These are phyloP conservation scores for Muntiacus reevesi DNA, from an alignment of 2,113 vertebrate species.

Conservation along the genomic window DNA sequence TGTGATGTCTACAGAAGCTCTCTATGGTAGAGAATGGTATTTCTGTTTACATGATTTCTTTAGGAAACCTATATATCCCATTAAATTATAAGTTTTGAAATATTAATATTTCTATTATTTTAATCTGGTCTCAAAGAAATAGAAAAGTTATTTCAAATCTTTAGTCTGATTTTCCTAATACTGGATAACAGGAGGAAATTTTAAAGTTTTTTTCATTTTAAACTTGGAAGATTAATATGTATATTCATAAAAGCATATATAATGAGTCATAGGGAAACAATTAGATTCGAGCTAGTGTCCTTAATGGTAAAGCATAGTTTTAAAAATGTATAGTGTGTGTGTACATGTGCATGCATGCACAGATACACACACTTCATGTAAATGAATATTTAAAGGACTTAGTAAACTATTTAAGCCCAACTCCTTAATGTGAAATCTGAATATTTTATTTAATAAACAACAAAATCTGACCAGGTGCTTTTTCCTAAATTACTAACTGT, in stretches of 20 bases:
- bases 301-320: neutral
- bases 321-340: neutral
- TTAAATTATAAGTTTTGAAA: slow-evolving; percentile 2
- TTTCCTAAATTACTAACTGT: neutral
- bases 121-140: neutral
- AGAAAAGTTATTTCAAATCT: slow-evolving; percentile 21
- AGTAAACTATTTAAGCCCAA: neutral
- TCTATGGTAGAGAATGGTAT: neutral
- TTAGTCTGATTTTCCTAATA: neutral
- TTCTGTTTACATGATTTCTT: neutral
- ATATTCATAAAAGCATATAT: neutral
- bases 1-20: neutral
- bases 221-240: neutral
- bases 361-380: neutral
- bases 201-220: slow-evolving; percentile 10
- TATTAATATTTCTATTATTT: slow-evolving; percentile 14
- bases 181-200: neutral
- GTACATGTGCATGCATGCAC: neutral
- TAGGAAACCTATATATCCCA: neutral
- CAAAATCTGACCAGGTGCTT: neutral
- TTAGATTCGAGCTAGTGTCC: neutral
- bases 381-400: neutral
- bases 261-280: neutral
- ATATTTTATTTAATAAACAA: slow-evolving; percentile 17
- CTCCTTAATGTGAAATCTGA: slow-evolving; percentile 18